These are phyloP conservation scores for Melanotaenia boesemani DNA, from an alignment of 2,797 vertebrate species.

Conservation along the genomic window DNA sequence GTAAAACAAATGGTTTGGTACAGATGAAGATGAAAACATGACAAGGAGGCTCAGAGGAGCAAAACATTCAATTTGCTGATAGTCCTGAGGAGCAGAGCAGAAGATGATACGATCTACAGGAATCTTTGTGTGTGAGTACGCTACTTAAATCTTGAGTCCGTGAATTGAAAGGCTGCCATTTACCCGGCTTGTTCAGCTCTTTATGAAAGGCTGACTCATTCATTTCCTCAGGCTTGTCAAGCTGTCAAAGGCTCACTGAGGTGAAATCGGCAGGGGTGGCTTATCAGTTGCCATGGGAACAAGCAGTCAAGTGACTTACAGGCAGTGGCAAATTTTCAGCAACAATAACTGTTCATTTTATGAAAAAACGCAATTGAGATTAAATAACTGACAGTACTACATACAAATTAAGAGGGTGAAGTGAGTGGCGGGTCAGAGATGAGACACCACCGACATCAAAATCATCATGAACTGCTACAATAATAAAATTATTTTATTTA, in stretches of 20 bases:
- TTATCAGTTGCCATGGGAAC: conserved; percentile 70
- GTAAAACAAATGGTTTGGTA: conserved; percentile 7
- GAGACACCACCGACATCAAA: neutral
- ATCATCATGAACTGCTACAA: neutral
- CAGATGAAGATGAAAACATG: conserved; percentile 44
- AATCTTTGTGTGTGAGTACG: conserved; percentile 24
- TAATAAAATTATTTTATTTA: too few relatives aligned
- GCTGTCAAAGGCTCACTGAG: conserved; percentile 62
- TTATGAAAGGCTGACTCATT: conserved; percentile 71
- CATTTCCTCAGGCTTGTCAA: conserved; percentile 66
- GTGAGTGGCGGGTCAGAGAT: neutral
- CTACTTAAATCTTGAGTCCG: conserved; percentile 36
- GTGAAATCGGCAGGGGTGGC: conserved; percentile 33
- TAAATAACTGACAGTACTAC: neutral
- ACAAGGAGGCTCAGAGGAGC: conserved; percentile 44
- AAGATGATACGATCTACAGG: conserved; percentile 40
- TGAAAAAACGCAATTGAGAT: conserved; percentile 1
- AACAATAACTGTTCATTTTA: conserved; percentile 11
- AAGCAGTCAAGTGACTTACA: conserved; percentile 43
- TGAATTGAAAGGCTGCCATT: conserved; percentile 48
- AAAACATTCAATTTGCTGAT: conserved; percentile 32
- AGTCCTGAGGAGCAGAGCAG: conserved; percentile 30
- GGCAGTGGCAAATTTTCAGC: conserved; percentile 37
- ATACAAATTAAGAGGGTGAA: neutral
- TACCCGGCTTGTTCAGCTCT: conserved; percentile 61